phyloP scores from a whole-genome alignment of 2,797 vertebrate genomes.

The Oceanodroma leucorhoa region DNA sequence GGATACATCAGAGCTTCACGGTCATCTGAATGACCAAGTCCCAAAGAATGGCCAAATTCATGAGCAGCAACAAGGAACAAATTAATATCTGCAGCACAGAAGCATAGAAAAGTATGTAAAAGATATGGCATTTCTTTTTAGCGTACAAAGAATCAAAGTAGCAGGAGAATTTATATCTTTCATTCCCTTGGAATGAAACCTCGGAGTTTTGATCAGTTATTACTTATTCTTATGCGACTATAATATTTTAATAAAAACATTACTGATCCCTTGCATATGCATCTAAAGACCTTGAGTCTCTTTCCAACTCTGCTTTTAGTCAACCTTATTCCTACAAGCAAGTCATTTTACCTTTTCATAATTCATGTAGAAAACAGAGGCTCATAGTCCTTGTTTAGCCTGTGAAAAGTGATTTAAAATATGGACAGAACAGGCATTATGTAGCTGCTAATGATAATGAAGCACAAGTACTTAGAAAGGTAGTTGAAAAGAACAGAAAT shows the following conservation, averaged over 20 bases:
- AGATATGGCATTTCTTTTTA: not conserved
- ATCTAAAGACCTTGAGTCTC: not conserved
- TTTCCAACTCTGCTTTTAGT: not conserved
- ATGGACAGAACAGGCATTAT: not conserved
- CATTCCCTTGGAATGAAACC: not conserved
- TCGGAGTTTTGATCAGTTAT: not conserved
- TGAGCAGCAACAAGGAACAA: conserved; percentile 77
- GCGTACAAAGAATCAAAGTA: not conserved
- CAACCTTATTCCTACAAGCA: not conserved
- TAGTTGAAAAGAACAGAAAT: not conserved
- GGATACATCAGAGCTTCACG: conserved; percentile 75
- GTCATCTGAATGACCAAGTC: conserved; percentile 71
- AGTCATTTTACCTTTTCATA: not conserved
- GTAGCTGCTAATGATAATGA: not conserved
- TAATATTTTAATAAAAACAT: not conserved
- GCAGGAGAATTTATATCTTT: not conserved
- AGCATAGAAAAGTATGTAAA: not conserved
- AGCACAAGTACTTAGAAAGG: not conserved
- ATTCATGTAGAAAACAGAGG: not conserved
- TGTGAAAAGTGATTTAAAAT: not conserved
- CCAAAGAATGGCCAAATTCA: conserved; percentile 81
- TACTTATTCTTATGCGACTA: not conserved
- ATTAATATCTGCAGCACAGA: conserved; percentile 58
- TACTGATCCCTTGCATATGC: not conserved
- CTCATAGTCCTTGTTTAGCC: not conserved